Conservation (phyloP, 2,888 invertebrate species). For the Papilio protenor region DNA sequence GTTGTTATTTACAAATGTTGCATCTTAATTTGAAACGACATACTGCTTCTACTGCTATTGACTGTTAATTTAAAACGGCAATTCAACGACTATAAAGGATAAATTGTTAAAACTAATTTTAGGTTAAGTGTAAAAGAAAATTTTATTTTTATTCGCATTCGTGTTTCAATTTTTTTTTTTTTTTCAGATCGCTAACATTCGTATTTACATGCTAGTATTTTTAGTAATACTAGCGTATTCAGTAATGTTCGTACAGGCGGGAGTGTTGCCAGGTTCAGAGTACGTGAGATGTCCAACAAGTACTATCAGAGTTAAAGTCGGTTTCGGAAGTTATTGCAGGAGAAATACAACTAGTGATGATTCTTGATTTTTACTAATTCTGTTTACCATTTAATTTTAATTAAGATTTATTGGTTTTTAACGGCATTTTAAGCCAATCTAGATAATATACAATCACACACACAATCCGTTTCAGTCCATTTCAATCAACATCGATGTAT, state of each 20-base stretch:
- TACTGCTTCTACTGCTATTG: background rate
- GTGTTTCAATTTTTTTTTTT: background rate
- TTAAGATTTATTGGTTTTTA: background rate
- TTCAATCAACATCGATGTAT: background rate
- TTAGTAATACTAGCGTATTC: conserved; percentile 20
- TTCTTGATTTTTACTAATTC: background rate
- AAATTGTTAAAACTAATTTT: background rate
- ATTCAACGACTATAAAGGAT: background rate
- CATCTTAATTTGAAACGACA: background rate
- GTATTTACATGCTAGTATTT: conserved; percentile 12
- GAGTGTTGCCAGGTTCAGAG: conserved; percentile 24
- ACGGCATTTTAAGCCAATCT: background rate
- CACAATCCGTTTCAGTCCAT: background rate
- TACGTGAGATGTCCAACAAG: conserved; percentile 27
- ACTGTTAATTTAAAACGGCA: background rate
- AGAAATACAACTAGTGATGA: conserved; percentile 33
- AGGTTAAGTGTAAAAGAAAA: background rate
- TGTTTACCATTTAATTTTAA: background rate
- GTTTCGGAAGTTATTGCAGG: conserved; percentile 33
- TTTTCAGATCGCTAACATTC: conserved; percentile 32
- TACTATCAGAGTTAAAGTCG: conserved; percentile 27
- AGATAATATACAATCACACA: background rate
- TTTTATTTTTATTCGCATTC: background rate
- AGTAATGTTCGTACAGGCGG: conserved; percentile 3
- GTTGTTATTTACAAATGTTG: background rate